Conservation (phyloP, 2,113 vertebrate species). For the Rhinopithecus roxellana region DNA sequence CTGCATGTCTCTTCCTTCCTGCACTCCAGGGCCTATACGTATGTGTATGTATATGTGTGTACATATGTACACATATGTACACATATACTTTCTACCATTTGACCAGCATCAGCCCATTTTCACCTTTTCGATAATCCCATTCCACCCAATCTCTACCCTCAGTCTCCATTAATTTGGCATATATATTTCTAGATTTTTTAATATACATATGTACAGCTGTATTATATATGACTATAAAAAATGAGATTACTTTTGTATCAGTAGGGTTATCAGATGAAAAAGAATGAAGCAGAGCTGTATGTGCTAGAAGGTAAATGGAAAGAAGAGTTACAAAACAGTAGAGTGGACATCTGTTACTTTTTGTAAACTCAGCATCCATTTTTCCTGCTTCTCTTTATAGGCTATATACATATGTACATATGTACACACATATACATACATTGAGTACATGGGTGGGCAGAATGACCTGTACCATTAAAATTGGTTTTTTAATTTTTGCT, state of each 20-base stretch:
- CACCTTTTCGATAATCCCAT: neutral
- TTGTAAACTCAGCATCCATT: neutral
- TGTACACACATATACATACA: neutral
- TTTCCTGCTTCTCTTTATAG: neutral
- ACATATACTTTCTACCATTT: neutral
- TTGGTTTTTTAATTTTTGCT: neutral
- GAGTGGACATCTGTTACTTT: neutral
- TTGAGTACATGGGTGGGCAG: neutral
- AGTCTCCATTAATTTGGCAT: neutral
- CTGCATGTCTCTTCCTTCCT: neutral
- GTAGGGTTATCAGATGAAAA: neutral
- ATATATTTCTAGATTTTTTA: neutral
- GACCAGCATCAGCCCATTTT: neutral
- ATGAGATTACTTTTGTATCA: neutral
- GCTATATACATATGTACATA: neutral
- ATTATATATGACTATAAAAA: constrained; percentile 15
- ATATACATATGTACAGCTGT: neutral
- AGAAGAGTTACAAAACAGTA: neutral
- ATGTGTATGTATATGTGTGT: no score
- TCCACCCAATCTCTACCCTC: neutral
- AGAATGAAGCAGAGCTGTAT: neutral
- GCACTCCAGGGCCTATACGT: neutral
- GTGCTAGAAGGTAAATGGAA: neutral
- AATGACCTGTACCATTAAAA: neutral
- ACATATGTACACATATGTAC: no score